Evolutionary conservation across 2,113 vertebrate genomes (phyloP), one percentile per base, ranked within the genome.

Genomic region (Grantiella picta): DNA sequence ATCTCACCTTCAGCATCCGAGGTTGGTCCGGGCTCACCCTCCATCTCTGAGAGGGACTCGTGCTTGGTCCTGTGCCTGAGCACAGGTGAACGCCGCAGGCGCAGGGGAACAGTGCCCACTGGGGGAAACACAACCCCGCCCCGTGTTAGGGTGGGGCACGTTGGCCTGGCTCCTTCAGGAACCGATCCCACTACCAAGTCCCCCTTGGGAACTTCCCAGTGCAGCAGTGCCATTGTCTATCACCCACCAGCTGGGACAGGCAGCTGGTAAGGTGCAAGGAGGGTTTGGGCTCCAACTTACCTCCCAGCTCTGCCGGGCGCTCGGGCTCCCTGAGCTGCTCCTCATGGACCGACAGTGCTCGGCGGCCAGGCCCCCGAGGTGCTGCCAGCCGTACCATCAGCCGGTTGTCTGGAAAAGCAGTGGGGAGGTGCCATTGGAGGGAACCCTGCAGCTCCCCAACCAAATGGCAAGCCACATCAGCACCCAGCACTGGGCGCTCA

Each of bases 331-430:
- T 95, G 87, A 98, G 94, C 53, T 98, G 78, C 44, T 98, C 98
- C 95, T 99, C 98, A 0, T 98, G 98, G 71, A 99, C 96, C 0
- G 98, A 99, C 76, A 98, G 42, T 24, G 98, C 98, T 82, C 98
- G 95, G 44, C 98, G 97, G 52, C 98, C 78, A 10, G 92, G 86
- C 10, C 96, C 96, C 65, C 97, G 47, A 35, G 97, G 98, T 15
- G 96, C 79, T 38, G 94, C 97, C 63, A 96, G 97, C 27, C 89
- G 93, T 4, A 98, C 96, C 14, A 95, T 97, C 44, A 98, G 97
- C 61, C 97, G 95, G 89, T 94, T 98, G 72, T 98, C 98, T 99
- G 94, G 33, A 47, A 87, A n/a, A 73, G 56, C 83, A 42, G 4
- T 0, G 0, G 9, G 13, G 36, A 82, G 33, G 7, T 31, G 63